Conservation (phyloP, 2,888 invertebrate genomes). For the Caenorhabditis afra region DNA sequence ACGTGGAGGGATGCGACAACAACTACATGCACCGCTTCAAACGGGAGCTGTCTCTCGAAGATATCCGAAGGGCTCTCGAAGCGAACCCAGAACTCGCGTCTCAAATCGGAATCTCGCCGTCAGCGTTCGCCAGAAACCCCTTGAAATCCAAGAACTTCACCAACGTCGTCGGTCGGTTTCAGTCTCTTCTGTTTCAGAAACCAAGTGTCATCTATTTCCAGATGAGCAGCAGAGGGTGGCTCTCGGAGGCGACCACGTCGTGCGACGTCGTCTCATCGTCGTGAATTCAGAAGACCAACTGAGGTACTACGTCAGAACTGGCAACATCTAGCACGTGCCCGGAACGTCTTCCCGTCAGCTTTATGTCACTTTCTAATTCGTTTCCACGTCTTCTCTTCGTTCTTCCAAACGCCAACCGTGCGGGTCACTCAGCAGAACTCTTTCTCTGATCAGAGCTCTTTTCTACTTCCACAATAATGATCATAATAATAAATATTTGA, state of each 20-base stretch:
- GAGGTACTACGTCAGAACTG: conserved; percentile 67
- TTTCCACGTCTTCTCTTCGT: conserved; percentile 10
- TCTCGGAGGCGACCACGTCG: conserved; percentile 79
- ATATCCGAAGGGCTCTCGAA: conserved; percentile 71
- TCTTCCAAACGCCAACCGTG: conserved; percentile 58
- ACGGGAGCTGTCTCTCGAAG: conserved; percentile 64
- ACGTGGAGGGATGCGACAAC: conserved; percentile 78
- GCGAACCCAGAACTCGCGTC: conserved; percentile 76
- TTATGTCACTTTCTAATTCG: conserved; percentile 32
- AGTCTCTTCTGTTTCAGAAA: background rate
- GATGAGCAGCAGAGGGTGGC: conserved; percentile 76
- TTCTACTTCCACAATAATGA: background rate
- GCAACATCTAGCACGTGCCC: conserved; percentile 57
- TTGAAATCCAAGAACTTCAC: conserved; percentile 35
- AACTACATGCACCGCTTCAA: conserved; percentile 57
- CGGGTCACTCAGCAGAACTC: conserved; percentile 46
- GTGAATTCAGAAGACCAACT: conserved; percentile 80
- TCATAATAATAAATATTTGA: conserved; percentile 4
- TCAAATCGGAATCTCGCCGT: conserved; percentile 71
- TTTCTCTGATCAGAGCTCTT: conserved; percentile 9
- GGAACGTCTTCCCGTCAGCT: conserved; percentile 34
- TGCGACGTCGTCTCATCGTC: conserved; percentile 77
- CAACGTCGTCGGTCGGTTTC: conserved; percentile 41
- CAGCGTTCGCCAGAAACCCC: conserved; percentile 51
- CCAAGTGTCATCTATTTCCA: conserved; percentile 45